These are phyloP conservation scores for Tinamus major DNA, from an alignment of 2,797 vertebrate genomes.

Conservation along the genomic window DNA sequence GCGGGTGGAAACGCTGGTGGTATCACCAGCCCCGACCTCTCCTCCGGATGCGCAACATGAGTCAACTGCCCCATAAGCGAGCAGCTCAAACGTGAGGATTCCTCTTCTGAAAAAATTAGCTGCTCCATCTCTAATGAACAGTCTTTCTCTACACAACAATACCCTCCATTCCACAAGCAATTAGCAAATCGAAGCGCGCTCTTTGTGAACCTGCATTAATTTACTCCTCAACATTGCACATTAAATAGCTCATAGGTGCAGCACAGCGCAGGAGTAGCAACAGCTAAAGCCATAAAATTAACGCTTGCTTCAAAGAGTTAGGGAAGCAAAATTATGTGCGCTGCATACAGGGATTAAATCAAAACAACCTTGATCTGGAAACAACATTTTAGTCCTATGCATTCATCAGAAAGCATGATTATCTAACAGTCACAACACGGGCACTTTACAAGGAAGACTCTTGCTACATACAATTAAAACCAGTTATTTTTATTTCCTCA, in stretches of 20 bases:
- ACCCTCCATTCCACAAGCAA: conserved; percentile 51
- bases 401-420: conserved; percentile 60
- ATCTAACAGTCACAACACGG: neutral
- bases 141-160: conserved; percentile 31
- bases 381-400: conserved; percentile 43
- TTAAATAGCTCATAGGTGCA: conserved; percentile 56
- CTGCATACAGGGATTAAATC: conserved; percentile 46
- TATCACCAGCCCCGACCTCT: neutral
- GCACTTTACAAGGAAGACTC: neutral
- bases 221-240: conserved; percentile 34
- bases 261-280: neutral
- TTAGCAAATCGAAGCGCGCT: conserved; percentile 54
- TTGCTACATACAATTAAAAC: neutral
- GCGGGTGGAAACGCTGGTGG: neutral
- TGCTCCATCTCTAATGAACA: conserved; percentile 52
- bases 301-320: conserved; percentile 45
- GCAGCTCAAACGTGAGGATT: conserved; percentile 14
- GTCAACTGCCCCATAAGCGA: neutral
- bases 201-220: conserved; percentile 62
- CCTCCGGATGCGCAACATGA: neutral
- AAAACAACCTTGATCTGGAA: conserved; percentile 58
- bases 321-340: neutral
- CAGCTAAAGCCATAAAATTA: conserved; percentile 39
- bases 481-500: neutral
- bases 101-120: conserved; percentile 33